Evolutionary conservation across 2,888 invertebrate genomes (phyloP), one percentile per base, ranked within the genome.

Genomic region (Trachelus stipa): DNA sequence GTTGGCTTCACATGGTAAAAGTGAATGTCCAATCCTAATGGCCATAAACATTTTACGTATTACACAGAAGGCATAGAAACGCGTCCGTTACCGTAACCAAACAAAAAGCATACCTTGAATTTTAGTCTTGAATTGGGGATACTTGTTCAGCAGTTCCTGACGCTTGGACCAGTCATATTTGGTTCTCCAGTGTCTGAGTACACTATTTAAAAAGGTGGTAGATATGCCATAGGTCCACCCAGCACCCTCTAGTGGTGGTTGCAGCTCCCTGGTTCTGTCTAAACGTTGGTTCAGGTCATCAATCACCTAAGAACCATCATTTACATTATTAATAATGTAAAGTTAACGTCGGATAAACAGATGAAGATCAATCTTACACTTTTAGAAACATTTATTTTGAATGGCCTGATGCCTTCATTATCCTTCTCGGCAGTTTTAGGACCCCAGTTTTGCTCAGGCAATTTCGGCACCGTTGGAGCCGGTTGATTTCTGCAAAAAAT

Each of bases 191-290:
- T 96, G 96, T 73, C 95, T 93, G 0, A 96, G 90, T 11, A 98
- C 92, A 82, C 93, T 93, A 15, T 93, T 92, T 6, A 97, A 90
- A 81, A 94, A 94, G 69, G 94, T 92, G 0, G 95, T 92, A 87
- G 97, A 96, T 88, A 98, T 95, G 3, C 98, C 98, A 87, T 97
- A 97, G 79, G 95, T 93, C 91, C 97, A 98, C 11, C 94, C 94
- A 0, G 93, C 91, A 74, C 93, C 94, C 90, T 96, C 95, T 74
- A 96, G 87, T 0, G 96, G 95, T 15, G 92, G 92, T 0, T 92
- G 90, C 4, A 93, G 92, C 3, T 93, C 90, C 12, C 93, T 92
- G 31, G 93, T 92, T 75, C 92, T 92, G 76, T 92, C 92, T 76
- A 97, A 91, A 76, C 95, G 93, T 31, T 91, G 84, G 83, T 93